Percentiles rank a stretch among this genome's conserved stretches.
Evolutionary conservation across 2,113 vertebrate genomes (phyloP).

Genomic region (Poecile atricapillus): DNA sequence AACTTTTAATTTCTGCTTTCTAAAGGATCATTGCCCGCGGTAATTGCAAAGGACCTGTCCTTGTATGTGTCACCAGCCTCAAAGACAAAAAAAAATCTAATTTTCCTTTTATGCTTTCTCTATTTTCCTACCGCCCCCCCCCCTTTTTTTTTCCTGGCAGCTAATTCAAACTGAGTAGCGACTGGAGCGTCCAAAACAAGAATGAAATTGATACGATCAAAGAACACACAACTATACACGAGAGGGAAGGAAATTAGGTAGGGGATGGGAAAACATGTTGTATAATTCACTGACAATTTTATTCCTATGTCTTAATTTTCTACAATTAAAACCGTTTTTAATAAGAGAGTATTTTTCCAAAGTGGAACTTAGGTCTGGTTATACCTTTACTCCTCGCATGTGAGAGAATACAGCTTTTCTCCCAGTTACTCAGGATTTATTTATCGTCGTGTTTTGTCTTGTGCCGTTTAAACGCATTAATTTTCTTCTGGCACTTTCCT

Average conservation of each 20-base stretch:
- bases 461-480: neutral
- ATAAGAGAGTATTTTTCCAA: neutral
- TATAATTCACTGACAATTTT: neutral
- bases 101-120: constrained; percentile 59
- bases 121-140: neutral
- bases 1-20: constrained; percentile 96
- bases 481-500: constrained; percentile 5
- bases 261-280: neutral
- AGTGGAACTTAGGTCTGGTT: neutral
- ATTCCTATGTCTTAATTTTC: neutral
- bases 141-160: neutral
- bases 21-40: constrained; percentile 93
- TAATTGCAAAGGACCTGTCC: constrained; percentile 94
- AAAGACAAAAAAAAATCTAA: constrained; percentile 63
- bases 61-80: constrained; percentile 81
- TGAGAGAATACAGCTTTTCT: neutral
- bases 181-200: constrained; percentile 38
- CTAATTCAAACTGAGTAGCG: constrained; percentile 34
- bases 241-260: neutral
- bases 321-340: neutral
- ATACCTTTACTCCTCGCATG: neutral
- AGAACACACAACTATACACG: neutral
- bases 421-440: neutral
- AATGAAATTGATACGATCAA: constrained; percentile 42
- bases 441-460: neutral